These are phyloP conservation scores for Atta cephalotes DNA, from an alignment of 1,140 invertebrate genomes.

Conservation along the genomic window DNA sequence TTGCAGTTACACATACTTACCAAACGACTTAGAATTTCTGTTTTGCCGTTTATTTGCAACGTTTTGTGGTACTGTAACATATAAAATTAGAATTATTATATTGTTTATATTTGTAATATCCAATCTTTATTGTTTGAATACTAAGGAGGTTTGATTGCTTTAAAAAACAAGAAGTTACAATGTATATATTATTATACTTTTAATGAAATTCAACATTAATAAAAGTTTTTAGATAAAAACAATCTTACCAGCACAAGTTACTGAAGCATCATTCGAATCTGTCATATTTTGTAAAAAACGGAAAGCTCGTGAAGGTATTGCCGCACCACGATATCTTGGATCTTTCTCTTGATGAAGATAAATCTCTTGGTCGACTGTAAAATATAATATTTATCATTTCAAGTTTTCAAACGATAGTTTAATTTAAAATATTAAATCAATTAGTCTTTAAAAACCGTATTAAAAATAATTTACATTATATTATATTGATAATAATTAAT, in stretches of 20 bases:
- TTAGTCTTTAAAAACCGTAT: neutral
- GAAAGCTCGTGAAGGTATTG: conserved; percentile 91
- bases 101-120: neutral
- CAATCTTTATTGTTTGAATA: neutral
- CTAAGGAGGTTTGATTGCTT: neutral
- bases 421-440: neutral
- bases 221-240: neutral
- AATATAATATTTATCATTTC: neutral
- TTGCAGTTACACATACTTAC: conserved; percentile 72
- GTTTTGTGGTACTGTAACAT: conserved; percentile 77
- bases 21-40: conserved; percentile 83
- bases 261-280: conserved; percentile 80
- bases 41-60: conserved; percentile 80
- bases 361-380: conserved; percentile 86
- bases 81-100: neutral
- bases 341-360: conserved; percentile 88
- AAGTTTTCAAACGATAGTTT: neutral
- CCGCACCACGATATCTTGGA: conserved; percentile 89
- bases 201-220: neutral
- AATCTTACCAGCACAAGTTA: conserved; percentile 47
- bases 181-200: neutral
- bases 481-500: neutral
- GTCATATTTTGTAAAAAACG: conserved; percentile 89
- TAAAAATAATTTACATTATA: conserved; percentile 1
- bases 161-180: conserved; percentile 3